These are phyloP conservation scores for Homalodisca vitripennis DNA, from an alignment of 1,140 invertebrate genomes.

Conservation along the genomic window DNA sequence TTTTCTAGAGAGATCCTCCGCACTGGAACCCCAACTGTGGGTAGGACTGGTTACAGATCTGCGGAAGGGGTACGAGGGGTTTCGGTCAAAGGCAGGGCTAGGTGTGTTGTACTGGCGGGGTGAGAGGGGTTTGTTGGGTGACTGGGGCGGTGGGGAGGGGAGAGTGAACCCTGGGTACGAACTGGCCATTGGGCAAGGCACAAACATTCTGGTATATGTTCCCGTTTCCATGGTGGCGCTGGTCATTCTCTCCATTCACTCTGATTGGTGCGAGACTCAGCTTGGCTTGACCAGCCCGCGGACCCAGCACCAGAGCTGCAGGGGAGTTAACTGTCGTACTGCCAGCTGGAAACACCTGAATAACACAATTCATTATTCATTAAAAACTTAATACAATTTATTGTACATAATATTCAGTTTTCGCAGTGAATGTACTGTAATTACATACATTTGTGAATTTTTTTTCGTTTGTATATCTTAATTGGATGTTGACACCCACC, in stretches of 20 bases:
- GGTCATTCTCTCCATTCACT: constrained; percentile 7
- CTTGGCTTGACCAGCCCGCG: constrained; percentile 18
- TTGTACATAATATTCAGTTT: too few relatives aligned
- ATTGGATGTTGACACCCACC: too few relatives aligned
- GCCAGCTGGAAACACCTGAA: constrained; percentile 65
- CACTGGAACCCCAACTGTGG: constrained; percentile 41
- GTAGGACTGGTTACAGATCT: constrained; percentile 36
- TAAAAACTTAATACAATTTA: too few relatives aligned
- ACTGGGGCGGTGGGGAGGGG: constrained; percentile 1
- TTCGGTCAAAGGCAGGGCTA: constrained; percentile 37
- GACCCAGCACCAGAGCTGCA: constrained; percentile 70
- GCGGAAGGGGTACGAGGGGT: constrained; percentile 30
- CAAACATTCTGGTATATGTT: constrained; percentile 30
- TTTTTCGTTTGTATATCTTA: too few relatives aligned
- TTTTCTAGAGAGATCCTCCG: constrained; percentile 43
- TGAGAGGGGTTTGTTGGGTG: constrained; percentile 3
- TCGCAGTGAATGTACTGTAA: too few relatives aligned
- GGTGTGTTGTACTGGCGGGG: constrained; percentile 25
- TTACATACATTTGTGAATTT: too few relatives aligned
- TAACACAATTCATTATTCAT: too few relatives aligned
- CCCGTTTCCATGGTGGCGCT: constrained; percentile 16
- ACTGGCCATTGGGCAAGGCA: constrained; percentile 28
- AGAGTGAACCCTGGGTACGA: constrained; percentile 14
- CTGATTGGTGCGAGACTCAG: neutral
- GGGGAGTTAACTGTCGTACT: constrained; percentile 75